phyloP scores from a whole-genome alignment of 2,888 invertebrate species.

The Hirtodrosophila duncani region DNA sequence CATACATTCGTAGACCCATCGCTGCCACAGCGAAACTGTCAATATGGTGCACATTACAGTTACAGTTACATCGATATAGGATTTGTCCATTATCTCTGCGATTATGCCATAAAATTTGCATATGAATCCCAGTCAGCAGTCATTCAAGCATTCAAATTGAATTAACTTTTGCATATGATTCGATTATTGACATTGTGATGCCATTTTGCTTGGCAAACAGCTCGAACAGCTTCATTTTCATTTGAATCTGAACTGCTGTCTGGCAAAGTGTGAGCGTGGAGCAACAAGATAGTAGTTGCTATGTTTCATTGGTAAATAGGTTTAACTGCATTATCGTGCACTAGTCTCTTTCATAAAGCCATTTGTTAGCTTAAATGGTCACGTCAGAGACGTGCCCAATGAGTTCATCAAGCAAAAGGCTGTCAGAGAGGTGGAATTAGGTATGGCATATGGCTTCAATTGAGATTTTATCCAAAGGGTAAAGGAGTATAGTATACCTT shows the following conservation, averaged over 20 bases:
- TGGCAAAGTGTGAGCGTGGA: constrained; percentile 12
- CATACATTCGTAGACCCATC: neutral
- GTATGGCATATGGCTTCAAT: constrained; percentile 20
- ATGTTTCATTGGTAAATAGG: constrained; percentile 17
- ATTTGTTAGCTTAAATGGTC: constrained; percentile 25
- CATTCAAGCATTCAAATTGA: constrained; percentile 23
- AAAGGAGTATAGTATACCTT: no score
- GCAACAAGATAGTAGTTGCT: neutral
- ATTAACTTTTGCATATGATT: constrained; percentile 33
- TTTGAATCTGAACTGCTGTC: neutral
- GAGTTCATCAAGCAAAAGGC: constrained; percentile 30
- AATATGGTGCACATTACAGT: constrained; percentile 19
- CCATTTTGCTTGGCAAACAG: constrained; percentile 15
- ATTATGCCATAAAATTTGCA: constrained; percentile 42
- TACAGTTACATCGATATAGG: constrained; percentile 26
- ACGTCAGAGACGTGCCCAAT: constrained; percentile 32
- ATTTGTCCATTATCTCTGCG: constrained; percentile 16
- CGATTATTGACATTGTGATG: constrained; percentile 32
- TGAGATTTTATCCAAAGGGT: constrained; percentile 5
- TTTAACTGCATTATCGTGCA: constrained; percentile 40
- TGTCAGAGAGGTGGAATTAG: constrained; percentile 8
- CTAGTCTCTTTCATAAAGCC: constrained; percentile 14
- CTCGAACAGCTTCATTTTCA: constrained; percentile 3
- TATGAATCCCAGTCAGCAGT: constrained; percentile 19
- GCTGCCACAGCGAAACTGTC: no score